Evolutionary conservation across 2,113 vertebrate genomes (phyloP).

Genomic region (Mus spicilegus): DNA sequence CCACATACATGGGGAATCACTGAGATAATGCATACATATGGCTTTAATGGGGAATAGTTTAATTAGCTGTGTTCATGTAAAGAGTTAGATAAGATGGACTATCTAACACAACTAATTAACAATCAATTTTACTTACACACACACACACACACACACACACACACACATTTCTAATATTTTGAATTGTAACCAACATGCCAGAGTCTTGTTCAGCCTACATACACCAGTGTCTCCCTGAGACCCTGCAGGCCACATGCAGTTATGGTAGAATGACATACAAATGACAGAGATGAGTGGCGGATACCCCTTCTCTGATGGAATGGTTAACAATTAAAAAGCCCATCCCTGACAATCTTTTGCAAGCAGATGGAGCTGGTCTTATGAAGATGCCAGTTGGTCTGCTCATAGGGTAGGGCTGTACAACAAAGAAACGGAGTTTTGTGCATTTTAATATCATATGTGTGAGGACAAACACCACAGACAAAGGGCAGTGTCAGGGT

Average conservation of each 20-base stretch:
- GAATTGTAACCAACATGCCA: background rate
- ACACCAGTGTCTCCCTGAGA: background rate
- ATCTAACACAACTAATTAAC: background rate
- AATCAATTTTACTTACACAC: background rate
- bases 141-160: too few species aligned
- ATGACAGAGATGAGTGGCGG: background rate
- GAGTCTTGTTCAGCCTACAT: background rate
- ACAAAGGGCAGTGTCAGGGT: background rate
- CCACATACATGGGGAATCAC: background rate
- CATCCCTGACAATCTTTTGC: background rate
- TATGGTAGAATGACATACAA: background rate
- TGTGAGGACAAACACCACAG: background rate
- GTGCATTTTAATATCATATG: background rate
- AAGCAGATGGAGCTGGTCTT: background rate
- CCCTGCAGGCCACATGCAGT: background rate
- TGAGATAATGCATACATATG: background rate
- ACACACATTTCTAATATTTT: constrained; percentile 36
- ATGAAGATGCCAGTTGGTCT: background rate
- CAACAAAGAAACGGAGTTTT: background rate
- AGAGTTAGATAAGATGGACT: background rate
- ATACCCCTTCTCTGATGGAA: background rate
- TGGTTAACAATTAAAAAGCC: background rate
- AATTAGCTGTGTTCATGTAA: constrained; percentile 12
- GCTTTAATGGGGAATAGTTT: background rate
- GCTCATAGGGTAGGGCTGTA: too few species aligned